phyloP scores from a whole-genome alignment of 2,113 vertebrate species.

The Balaenoptera acutorostrata region DNA sequence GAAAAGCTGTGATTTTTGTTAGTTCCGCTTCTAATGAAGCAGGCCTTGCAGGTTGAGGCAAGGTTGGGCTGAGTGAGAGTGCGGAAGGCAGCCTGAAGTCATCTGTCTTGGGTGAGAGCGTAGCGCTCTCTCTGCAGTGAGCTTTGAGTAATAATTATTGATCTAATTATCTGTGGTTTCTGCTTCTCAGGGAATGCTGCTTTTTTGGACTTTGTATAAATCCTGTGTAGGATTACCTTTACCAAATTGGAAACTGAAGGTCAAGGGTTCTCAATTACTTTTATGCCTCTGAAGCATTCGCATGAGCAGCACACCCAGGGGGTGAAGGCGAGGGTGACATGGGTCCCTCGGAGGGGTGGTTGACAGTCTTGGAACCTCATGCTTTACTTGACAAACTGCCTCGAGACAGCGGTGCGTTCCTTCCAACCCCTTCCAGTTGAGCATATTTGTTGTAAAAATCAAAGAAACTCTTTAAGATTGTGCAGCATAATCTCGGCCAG shows the following conservation, averaged over 20 bases:
- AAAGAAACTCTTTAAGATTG: neutral
- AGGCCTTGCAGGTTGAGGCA: neutral
- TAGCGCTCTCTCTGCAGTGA: neutral
- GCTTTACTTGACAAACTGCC: neutral
- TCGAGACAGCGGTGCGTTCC: neutral
- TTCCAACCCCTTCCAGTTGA: neutral
- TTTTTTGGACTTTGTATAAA: neutral
- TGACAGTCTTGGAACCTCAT: neutral
- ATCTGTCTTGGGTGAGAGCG: neutral
- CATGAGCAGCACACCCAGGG: rapidly evolving
- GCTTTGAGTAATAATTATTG: neutral
- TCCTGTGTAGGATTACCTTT: neutral
- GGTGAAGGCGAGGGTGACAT: rapidly evolving
- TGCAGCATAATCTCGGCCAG: neutral
- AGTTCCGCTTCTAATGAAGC: neutral
- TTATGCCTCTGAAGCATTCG: neutral
- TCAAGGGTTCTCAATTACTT: neutral
- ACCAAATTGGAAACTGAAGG: neutral
- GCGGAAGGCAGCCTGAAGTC: rapidly evolving
- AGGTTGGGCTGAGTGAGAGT: rapidly evolving
- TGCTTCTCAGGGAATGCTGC: neutral
- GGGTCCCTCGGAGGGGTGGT: neutral
- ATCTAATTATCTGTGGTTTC: neutral
- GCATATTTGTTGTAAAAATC: neutral
- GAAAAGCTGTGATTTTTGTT: neutral